Conservation (phyloP, 2,113 vertebrate genomes). For the Calonectris borealis region DNA sequence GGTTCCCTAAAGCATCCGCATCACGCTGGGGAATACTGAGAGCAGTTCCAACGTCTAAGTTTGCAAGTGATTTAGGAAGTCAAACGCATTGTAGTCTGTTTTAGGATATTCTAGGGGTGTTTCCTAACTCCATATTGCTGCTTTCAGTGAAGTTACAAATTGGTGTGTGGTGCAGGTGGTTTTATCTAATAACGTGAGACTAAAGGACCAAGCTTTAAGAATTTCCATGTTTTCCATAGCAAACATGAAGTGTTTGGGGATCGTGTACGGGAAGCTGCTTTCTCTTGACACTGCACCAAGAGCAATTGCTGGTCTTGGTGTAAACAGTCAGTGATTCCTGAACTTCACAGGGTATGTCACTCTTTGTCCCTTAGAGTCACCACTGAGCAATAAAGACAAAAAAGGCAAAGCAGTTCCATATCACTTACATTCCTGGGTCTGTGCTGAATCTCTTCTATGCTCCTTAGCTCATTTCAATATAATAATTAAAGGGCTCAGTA, state of each 20-base stretch:
- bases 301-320: background rate
- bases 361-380: background rate
- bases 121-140: background rate
- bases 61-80: background rate
- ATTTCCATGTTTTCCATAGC: background rate
- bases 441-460: background rate
- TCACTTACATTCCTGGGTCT: background rate
- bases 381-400: background rate
- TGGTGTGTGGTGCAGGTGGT: background rate
- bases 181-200: background rate
- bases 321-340: background rate
- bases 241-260: background rate
- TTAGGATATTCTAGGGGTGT: background rate
- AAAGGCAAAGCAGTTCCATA: background rate
- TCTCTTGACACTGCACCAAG: background rate
- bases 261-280: background rate
- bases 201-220: background rate
- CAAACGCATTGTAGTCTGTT: background rate
- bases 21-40: background rate
- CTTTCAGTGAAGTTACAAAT: background rate
- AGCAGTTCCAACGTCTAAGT: background rate
- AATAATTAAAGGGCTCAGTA: background rate
- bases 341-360: background rate
- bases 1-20: background rate
- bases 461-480: background rate